A percentile compares a stretch with the other conserved stretches of the same genome.
Evolutionary conservation across 1,140 invertebrate species (phyloP).

Genomic region (Sinella curviseta): DNA sequence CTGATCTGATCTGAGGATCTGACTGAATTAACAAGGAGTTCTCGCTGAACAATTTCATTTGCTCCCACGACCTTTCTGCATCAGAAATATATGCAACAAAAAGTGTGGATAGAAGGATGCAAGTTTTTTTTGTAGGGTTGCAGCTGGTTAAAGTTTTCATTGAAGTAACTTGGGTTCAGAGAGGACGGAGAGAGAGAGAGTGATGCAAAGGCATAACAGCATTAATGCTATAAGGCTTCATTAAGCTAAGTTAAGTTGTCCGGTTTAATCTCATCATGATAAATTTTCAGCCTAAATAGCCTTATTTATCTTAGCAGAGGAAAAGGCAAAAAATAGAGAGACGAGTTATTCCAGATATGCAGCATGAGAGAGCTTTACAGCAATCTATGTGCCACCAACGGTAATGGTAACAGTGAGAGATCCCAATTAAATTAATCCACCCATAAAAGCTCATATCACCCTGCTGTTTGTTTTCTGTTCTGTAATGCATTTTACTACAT

Average conservation of each 20-base stretch:
- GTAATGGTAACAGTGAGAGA: slow-evolving; percentile 29
- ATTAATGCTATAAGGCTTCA: slow-evolving; percentile 17
- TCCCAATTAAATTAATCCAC: slow-evolving; percentile 50
- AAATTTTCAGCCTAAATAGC: slow-evolving; percentile 44
- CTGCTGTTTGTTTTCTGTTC: not conserved
- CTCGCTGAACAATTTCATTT: not conserved
- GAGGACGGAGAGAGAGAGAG: no score
- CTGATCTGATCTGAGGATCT: no score
- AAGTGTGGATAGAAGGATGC: no score
- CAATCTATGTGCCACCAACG: not conserved
- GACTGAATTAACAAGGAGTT: not conserved
- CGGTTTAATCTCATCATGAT: slow-evolving; percentile 47
- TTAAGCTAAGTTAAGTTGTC: slow-evolving; percentile 27
- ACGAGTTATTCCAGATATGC: not conserved
- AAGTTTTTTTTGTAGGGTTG: not conserved
- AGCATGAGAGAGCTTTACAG: not conserved
- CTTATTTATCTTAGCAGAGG: slow-evolving; percentile 30
- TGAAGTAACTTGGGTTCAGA: not conserved
- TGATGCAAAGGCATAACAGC: not conserved
- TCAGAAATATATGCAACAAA: not conserved
- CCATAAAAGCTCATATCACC: slow-evolving; percentile 44
- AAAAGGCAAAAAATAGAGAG: not conserved
- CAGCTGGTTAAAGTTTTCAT: not conserved
- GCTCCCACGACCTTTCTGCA: not conserved
- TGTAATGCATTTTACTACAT: not conserved